A percentile compares a stretch with the other conserved stretches of the same genome.
These are phyloP conservation scores for Planococcus citri DNA, from an alignment of 1,140 invertebrate species.

Conservation along the genomic window DNA sequence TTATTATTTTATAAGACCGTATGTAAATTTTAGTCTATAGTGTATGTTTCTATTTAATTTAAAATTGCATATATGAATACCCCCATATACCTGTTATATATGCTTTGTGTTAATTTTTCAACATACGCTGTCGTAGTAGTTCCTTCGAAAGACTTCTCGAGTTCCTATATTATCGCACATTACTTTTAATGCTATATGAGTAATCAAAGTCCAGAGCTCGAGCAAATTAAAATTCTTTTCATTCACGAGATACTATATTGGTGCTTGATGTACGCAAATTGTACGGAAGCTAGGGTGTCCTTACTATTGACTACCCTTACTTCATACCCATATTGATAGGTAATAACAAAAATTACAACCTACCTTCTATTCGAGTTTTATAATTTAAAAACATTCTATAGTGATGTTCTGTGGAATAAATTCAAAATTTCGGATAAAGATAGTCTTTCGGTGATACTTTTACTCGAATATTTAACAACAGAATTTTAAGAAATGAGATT, in stretches of 20 bases:
- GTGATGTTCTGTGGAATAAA: no score
- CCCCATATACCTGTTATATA: neutral
- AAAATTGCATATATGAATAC: neutral
- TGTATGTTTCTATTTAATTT: neutral
- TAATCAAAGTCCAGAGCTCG: neutral
- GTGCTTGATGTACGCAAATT: no score
- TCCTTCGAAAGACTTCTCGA: neutral
- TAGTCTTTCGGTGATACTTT: no score
- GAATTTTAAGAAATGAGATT: no score
- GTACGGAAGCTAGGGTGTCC: no score
- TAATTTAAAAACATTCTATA: no score
- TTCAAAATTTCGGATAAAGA: no score
- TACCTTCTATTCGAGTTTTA: no score
- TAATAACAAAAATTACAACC: no score
- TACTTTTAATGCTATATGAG: neutral
- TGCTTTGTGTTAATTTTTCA: neutral
- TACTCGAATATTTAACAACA: no score
- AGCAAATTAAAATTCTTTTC: neutral
- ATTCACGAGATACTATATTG: neutral
- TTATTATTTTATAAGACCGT: conserved; percentile 2
- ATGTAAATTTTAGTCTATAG: neutral
- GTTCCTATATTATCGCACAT: neutral
- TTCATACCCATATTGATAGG: no score
- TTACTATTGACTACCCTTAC: no score
- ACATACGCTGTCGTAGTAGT: neutral